phyloP scores from a whole-genome alignment of 2,113 vertebrate species.

The Malurus melanocephalus region DNA sequence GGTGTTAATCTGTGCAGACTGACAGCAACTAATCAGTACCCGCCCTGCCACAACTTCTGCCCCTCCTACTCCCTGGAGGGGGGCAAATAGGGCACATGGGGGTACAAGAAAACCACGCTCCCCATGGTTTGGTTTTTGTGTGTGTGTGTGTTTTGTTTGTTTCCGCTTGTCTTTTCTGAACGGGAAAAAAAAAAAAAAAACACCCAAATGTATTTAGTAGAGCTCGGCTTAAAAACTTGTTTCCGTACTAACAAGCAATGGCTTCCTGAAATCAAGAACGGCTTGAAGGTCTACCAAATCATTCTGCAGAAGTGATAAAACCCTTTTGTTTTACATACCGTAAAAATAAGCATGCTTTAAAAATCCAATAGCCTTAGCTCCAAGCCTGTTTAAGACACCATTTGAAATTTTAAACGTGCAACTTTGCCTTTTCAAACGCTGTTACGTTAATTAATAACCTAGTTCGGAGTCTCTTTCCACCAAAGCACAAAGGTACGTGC shows the following conservation, averaged over 20 bases:
- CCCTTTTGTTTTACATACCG: neutral
- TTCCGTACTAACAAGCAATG: neutral
- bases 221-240: slow-evolving; percentile 21
- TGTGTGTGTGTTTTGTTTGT: neutral
- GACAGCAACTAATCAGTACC: slow-evolving; percentile 25
- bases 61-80: neutral
- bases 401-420: neutral
- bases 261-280: slow-evolving; percentile 4
- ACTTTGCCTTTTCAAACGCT: neutral
- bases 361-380: neutral
- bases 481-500: neutral
- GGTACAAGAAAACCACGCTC: neutral
- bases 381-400: neutral
- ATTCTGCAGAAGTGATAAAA: neutral
- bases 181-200: neutral
- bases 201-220: neutral
- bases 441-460: neutral
- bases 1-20: slow-evolving; percentile 44
- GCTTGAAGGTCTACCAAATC: neutral
- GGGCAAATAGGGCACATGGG: neutral
- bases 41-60: slow-evolving; percentile 38
- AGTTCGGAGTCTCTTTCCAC: neutral
- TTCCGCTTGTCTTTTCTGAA: neutral
- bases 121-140: neutral
- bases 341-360: neutral